Conservation (phyloP, 2,888 invertebrate species). For the Clusia tigrina region DNA sequence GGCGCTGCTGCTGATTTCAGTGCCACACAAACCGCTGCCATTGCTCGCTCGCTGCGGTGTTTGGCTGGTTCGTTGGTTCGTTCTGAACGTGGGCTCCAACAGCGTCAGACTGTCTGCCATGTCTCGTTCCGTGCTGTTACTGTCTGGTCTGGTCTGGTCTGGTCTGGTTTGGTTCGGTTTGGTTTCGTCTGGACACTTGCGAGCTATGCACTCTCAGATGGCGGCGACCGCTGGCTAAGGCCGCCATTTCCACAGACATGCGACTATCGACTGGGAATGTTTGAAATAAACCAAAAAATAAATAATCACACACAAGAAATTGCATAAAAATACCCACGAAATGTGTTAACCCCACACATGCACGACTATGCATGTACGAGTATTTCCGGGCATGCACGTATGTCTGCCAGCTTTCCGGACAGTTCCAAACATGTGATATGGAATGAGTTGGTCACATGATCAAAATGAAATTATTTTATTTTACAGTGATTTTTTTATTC, state of each 20-base stretch:
- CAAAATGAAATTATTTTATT: constrained; percentile 17
- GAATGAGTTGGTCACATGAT: constrained; percentile 10
- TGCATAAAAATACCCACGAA: constrained; percentile 2
- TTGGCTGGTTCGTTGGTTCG: not conserved
- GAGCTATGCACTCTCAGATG: not conserved
- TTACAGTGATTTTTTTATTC: constrained; percentile 4
- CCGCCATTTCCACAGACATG: not conserved
- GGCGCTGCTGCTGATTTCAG: not conserved
- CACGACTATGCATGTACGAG: not conserved
- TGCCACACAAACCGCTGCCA: constrained; percentile 7
- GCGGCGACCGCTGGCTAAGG: not conserved
- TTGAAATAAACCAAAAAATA: not conserved
- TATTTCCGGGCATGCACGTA: not conserved
- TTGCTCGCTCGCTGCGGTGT: constrained; percentile 1
- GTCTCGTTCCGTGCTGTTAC: constrained; percentile 36
- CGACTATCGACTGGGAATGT: not conserved
- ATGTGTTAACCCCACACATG: not conserved
- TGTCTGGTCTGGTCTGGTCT: constrained; percentile 35
- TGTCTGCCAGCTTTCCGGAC: no score
- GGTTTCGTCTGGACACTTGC: not conserved
- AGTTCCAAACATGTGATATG: not conserved
- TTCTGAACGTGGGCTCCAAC: constrained; percentile 59
- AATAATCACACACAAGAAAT: not conserved
- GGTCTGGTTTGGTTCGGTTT: constrained; percentile 4
- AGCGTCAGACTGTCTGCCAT: constrained; percentile 64